Base-by-base conservation (phyloP, 1,140 invertebrate species). In the roundworm (Caenorhabditis elegans) region DNA sequence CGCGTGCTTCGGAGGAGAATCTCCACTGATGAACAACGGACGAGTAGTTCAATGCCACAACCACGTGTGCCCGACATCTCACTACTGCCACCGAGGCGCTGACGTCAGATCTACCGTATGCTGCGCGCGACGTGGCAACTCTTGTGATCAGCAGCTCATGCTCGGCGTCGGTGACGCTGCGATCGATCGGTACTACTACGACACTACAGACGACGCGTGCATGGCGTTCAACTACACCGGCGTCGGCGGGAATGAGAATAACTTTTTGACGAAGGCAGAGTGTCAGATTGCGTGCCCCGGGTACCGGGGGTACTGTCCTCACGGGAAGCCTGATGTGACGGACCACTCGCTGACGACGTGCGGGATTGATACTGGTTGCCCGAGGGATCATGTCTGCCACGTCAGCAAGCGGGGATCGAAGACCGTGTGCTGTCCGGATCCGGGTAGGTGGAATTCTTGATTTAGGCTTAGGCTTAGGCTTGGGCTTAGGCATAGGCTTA, bases 211-310 rank as follows among this genome's bases (percentile, higher is more conserved):
- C 2, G 93, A 93, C 51, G 86, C 90, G 3, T 95, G 94, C 87
- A 90, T 92, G 26, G 92, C 92, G 22, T 95, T 95, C 88, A 90
- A 92, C 2, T 95, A 94, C 87, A 93, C 93, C 10, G 94, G 94
- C 5, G 95, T 95, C 87, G 93, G 93, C 55, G 94, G 94, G 55
- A 95, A 95, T 87, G 93, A 92, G 15, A 95, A 95, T 87, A 92
- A 93, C 86, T 95, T 94, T 90, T 88, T 93, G 6, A 94, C 94
- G 0, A 92, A 93, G 85, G 94, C 95, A 88, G 93, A 94, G 79
- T 96, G 95, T 26, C 93, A 95, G 87, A 91, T 94, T 82, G 92
- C 93, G 26, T 95, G 95, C 86, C 84, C 84, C 1, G 84, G 83
- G 8, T 84, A 84, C 78, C 83, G 79, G 15, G 84, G 70, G 6